Evolutionary conservation across 2,797 vertebrate genomes (phyloP), one percentile per base, ranked within the genome.

Genomic region (Sylvilagus floridanus): DNA sequence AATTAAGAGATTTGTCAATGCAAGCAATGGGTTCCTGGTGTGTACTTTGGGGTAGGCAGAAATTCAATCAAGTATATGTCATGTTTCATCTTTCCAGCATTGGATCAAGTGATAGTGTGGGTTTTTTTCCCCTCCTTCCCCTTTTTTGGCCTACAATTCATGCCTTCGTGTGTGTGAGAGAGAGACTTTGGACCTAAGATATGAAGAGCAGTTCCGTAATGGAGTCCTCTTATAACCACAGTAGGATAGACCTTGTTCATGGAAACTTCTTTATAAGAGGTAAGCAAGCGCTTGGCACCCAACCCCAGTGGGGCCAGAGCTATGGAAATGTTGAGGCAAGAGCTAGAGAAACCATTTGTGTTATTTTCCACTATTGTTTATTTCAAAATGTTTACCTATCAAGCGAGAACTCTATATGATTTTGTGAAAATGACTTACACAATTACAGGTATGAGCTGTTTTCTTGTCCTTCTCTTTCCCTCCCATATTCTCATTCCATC

Each of bases 1-100:
- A 97, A 96, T 97, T 95, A 96, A 95, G 66, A 93, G 81, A 96
- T 96, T 97, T 96, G 78, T 96, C 94, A 97, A 32, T 96, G 24
- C 50, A 91, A 95, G 69, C 89, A 93, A 35, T 93, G 82, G 69
- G 54, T 85, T 96, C 50, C 81, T 95, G 76, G 60, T 93, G 82
- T 95, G 69, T 91, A 96, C 11, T 95, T 86, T 82, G 73, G 68
- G 73, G 19, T 37, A 82, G 57, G 73, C 54, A 94, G 52, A 75
- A 66, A 66, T 93, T 93, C 47, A 94, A 22, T 91, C 52, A 69
- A 95, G 57, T 47, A 88, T 84, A 10, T 5, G 68, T 77, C 92
- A 62, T 30, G 83, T 96, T 96, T 88, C 3, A 66, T 35, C 85
- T 22, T 37, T 91, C 28, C 10, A 63, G 14, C 7, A 85, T 54